Conservation (phyloP, 2,888 invertebrate species). For the Zele albiditarsus region DNA sequence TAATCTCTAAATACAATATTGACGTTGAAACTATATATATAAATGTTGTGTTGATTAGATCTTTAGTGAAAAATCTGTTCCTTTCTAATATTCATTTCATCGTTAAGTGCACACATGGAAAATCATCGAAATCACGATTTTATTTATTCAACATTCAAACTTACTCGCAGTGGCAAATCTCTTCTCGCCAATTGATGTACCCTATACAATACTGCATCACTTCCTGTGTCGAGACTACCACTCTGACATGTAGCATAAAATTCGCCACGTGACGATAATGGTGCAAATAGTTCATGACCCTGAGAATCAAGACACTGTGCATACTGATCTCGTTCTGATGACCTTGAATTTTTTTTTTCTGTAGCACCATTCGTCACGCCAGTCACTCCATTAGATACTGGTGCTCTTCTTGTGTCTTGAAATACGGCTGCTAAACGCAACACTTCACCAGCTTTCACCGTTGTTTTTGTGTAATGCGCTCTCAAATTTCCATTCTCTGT, state of each 20-base stretch:
- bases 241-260: conserved; percentile 75
- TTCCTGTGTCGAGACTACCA: conserved; percentile 71
- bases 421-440: conserved; percentile 75
- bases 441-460: conserved; percentile 73
- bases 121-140: no score
- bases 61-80: no score
- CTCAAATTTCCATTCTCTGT: conserved; percentile 68
- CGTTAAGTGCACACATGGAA: no score
- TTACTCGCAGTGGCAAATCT: conserved; percentile 73
- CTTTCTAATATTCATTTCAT: no score
- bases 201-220: conserved; percentile 73
- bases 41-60: not conserved
- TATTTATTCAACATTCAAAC: not conserved
- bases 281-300: conserved; percentile 73
- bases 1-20: not conserved
- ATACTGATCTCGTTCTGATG: conserved; percentile 72
- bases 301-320: conserved; percentile 74
- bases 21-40: not conserved
- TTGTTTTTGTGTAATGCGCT: conserved; percentile 73
- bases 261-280: conserved; percentile 74
- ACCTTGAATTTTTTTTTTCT: conserved; percentile 68
- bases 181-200: conserved; percentile 73
- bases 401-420: conserved; percentile 72
- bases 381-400: conserved; percentile 63
- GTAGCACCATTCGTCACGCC: conserved; percentile 64